phyloP scores from a whole-genome alignment of 2,888 invertebrate genomes.

The Chironomus riparius region DNA sequence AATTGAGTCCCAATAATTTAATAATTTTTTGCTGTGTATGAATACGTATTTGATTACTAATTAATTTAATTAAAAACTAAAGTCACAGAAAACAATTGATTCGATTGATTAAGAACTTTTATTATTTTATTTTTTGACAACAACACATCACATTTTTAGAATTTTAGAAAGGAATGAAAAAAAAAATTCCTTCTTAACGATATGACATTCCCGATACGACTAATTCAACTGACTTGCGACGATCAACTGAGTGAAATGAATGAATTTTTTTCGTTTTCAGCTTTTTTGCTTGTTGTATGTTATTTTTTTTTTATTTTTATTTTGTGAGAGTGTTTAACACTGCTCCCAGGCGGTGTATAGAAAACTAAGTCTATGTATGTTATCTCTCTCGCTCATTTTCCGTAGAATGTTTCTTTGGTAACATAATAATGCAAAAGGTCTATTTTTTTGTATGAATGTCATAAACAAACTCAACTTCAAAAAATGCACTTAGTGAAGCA shows the following conservation, averaged over 20 bases:
- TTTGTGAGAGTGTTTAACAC: neutral
- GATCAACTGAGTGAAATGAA: constrained; percentile 24
- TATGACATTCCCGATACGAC: constrained; percentile 22
- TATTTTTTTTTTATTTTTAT: neutral
- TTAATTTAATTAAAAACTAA: too few species aligned
- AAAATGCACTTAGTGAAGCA: too few species aligned
- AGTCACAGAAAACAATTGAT: neutral
- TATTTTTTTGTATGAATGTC: neutral
- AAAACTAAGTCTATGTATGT: neutral
- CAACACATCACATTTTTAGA: neutral
- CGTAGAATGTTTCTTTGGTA: neutral
- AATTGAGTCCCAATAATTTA: neutral
- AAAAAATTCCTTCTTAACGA: constrained; percentile 6
- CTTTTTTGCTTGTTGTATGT: constrained; percentile 10
- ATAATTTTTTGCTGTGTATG: neutral
- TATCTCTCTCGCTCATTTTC: neutral
- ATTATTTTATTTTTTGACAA: neutral
- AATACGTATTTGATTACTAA: neutral
- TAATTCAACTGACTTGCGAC: constrained; percentile 23
- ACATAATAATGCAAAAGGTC: neutral
- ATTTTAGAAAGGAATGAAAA: neutral
- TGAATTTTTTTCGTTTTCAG: constrained; percentile 18
- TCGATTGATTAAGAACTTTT: neutral
- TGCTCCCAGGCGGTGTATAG: neutral
- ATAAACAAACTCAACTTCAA: too few species aligned